Evolutionary conservation across 2,113 vertebrate genomes (phyloP), one percentile per base, ranked within the genome.

Genomic region (Mugil cephalus): DNA sequence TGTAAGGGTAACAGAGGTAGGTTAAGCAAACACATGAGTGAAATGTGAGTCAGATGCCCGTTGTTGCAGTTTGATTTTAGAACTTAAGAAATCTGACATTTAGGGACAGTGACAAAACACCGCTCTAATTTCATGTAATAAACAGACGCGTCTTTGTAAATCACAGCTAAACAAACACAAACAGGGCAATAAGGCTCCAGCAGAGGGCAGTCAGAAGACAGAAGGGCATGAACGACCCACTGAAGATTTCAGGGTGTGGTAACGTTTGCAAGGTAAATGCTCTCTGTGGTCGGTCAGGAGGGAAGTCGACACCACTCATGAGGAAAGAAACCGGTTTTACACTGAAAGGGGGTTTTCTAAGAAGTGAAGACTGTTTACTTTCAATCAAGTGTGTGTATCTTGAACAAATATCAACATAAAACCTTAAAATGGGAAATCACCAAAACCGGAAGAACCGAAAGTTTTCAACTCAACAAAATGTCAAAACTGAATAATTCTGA

Each of bases 241-340:
- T 50, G 82, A 70, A 76, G 58, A 14, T 13, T 59, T 48, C 21
- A 63, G 85, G 91, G 91, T 83, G 91, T 81, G 91, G 86, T 12
- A 60, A 60, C 0, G 15, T 84, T 80, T 87, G 74, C 68, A 84
- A 91, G 84, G 85, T 89, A 79, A 89, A 88, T 48, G 64, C 40
- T 70, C 56, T 36, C 68, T 65, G 34, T 88, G 79, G 90, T 81
- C 9, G 4, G 21, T 6, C 35, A 11, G 8, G 11, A 36, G 8
- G n/a, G 35, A 15, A 1, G 8, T 30, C 3, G 9, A 24, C 4
- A 30, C 40, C 1, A 42, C 12, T 72, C 50, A 39, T 0, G 2
- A 11, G 1, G 19, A 59, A 10, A 7, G 6, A 59, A 47, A 69
- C 66, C 4, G 14, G 51, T 18, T 68, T 70, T n/a, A 14, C 5